These are phyloP conservation scores for Dynastes hyllus DNA, from an alignment of 2,888 invertebrate species.

Conservation along the genomic window DNA sequence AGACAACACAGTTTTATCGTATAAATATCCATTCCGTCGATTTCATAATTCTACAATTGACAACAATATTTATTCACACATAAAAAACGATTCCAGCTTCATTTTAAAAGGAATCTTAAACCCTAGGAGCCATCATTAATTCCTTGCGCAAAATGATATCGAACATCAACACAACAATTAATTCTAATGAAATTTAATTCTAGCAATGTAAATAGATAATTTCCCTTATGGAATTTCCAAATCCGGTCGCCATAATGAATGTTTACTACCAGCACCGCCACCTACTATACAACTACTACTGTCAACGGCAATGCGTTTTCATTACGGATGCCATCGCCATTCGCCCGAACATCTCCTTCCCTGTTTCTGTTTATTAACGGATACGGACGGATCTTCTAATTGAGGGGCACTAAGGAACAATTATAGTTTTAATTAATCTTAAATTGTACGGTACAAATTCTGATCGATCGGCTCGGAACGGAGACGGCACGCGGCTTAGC, in stretches of 20 bases:
- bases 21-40: no score
- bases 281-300: background rate
- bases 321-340: conserved; percentile 7
- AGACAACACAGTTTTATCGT: no score
- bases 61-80: no score
- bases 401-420: conserved; percentile 57
- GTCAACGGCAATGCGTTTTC: conserved; percentile 23
- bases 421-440: conserved; percentile 60
- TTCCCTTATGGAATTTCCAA: background rate
- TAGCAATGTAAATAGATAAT: background rate
- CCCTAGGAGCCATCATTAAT: background rate
- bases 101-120: background rate
- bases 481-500: background rate
- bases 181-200: background rate
- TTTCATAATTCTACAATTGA: no score
- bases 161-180: background rate
- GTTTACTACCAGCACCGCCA: background rate
- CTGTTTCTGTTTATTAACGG: conserved; percentile 57
- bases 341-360: conserved; percentile 36
- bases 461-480: conserved; percentile 40
- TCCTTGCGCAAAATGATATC: background rate
- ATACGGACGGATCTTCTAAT: conserved; percentile 58
- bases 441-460: conserved; percentile 55
- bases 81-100: no score
- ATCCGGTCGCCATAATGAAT: background rate